Base-by-base conservation (phyloP, 2,113 vertebrate genomes). In the Stictonetta naevosa region DNA sequence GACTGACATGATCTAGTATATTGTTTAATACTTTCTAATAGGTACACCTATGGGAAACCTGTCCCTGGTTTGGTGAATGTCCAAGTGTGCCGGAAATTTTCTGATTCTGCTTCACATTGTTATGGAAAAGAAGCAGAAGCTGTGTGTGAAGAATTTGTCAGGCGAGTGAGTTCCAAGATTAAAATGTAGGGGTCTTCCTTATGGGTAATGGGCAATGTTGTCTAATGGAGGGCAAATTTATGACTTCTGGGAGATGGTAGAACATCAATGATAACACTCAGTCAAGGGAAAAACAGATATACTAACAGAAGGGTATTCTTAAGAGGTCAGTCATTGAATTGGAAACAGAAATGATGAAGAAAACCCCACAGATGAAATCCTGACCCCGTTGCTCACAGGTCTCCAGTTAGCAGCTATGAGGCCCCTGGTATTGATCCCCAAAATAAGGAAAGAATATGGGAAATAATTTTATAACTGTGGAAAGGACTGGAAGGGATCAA, bases 11-110 rank as follows among this genome's bases (percentile, higher is more conserved):
- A 48, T 55, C 28, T 63, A 28, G 16, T 55, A 60, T 33, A 44
- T 4, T 53, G 21, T 86, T 93, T 58, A 87, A 73, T 28, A 53
- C n/a, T 28, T 4, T 74, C 10, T 69, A 25, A 40, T 83, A 98
- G 98, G 50, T 98, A 98, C 86, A 98, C 98, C 11, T 98, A 98
- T 31, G 98, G 98, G 50, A 98, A 98, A 66, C 97, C 97, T 33
- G 98, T 98, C 77, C 94, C 95, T 25, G 98, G 98, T 44, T 50
- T 59, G 42, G 83, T 95, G 63, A 97, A 92, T 12, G 55, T 98
- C 73, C 96, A 42, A 6, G 34, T 97, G 2, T 98, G 98, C 92
- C 95, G 97, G 52, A 97, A 92, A 40, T 98, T 94, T 83, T 96
- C 93, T n/a, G 84, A 68, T 72, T 80, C 88, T 83, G n/a, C 48